Evolutionary conservation across 2,113 vertebrate genomes (phyloP).

Genomic region (Menura novaehollandiae): DNA sequence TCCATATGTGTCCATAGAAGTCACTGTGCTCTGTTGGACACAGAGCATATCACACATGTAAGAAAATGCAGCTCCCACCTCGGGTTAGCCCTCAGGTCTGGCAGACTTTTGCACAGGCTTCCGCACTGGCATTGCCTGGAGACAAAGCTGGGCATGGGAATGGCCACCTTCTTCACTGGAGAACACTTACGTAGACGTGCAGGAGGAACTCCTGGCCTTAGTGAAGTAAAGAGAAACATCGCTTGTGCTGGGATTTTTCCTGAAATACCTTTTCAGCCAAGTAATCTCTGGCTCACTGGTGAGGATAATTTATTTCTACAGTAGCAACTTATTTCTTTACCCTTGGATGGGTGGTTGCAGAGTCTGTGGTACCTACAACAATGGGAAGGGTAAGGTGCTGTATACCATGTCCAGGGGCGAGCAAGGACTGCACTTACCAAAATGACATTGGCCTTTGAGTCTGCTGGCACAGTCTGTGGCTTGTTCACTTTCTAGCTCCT

Average conservation of each 20-base stretch:
- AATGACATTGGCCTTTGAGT: not conserved
- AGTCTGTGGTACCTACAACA: not conserved
- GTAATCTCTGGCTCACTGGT: not conserved
- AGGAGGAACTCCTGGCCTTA: not conserved
- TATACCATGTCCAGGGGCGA: not conserved
- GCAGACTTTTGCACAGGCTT: not conserved
- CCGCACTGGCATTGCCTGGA: not conserved
- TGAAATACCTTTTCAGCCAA: not conserved
- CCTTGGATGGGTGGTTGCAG: not conserved
- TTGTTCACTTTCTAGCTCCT: not conserved
- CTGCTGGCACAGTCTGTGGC: not conserved
- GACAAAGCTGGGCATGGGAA: not conserved
- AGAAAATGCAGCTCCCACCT: not conserved
- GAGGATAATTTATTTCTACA: not conserved
- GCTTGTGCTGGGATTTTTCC: not conserved
- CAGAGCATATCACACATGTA: not conserved
- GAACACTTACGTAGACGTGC: not conserved
- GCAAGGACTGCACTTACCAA: not conserved
- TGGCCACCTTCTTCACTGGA: not conserved
- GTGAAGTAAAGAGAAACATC: not conserved
- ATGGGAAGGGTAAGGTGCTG: rapidly evolving
- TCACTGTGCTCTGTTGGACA: rapidly evolving
- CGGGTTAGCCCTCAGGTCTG: not conserved
- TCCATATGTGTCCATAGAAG: rapidly evolving
- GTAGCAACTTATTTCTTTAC: not conserved